A percentile compares a stretch with the other conserved stretches of the same genome.
Conservation (phyloP, 2,113 vertebrate genomes). For the Alectura lathami region DNA sequence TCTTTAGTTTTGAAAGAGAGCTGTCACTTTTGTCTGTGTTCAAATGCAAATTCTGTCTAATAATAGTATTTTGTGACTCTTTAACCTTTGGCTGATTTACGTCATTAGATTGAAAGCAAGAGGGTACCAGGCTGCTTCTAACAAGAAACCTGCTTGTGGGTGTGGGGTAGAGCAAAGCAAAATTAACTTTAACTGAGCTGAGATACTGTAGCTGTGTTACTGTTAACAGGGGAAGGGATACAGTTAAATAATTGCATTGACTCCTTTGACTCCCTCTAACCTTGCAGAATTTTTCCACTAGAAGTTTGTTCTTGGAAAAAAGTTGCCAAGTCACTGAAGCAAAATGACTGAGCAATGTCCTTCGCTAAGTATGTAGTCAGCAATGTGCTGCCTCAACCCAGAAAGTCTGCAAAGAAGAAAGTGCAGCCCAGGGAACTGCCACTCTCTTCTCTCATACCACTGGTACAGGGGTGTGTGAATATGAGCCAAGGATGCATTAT, state of each 20-base stretch:
- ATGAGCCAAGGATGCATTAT: fast-evolving
- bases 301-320: background rate
- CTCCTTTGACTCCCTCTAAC: background rate
- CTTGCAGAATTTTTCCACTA: background rate
- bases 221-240: background rate
- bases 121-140: background rate
- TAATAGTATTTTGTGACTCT: conserved; percentile 7
- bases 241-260: background rate
- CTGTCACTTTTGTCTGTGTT: conserved; percentile 17
- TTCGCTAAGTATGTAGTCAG: background rate
- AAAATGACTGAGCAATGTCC: background rate
- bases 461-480: background rate
- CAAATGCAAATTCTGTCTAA: conserved; percentile 56
- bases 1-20: background rate
- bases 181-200: background rate
- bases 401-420: background rate
- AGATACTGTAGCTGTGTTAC: background rate
- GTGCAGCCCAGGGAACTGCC: fast-evolving
- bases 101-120: conserved; percentile 10
- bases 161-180: background rate
- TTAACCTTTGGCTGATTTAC: conserved; percentile 45
- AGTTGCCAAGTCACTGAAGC: background rate
- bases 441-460: background rate
- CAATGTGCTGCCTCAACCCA: fast-evolving
- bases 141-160: background rate